Base-by-base conservation (phyloP, 2,888 invertebrate species). In the Arge pagana region DNA sequence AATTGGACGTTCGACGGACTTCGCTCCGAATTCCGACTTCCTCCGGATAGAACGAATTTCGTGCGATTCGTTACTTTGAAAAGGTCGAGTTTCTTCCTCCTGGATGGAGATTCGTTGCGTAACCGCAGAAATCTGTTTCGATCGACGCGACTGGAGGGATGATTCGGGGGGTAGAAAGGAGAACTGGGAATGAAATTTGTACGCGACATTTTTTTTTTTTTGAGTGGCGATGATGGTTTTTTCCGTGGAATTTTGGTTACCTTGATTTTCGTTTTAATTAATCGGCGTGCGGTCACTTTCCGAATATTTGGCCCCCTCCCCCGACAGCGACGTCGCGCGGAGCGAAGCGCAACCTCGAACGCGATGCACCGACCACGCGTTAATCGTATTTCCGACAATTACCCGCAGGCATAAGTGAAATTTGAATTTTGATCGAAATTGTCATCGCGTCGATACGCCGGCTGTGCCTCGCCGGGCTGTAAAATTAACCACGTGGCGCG, bases 361-460 rank as follows among this genome's bases (percentile, higher is more conserved):
- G 33, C 13, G 13, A 11, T 11, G 45, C 23, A 33, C 21, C 45
- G 45, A 33, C 45, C 45, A 24, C 45, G 45, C 33, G 45, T 45
- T 45, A 45, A 45, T 45, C 18, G 45, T 19, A 35, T 45, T 35
- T 13, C 10, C 33, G 31, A 35, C 45, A 45, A 45, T 45, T 45
- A 45, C 45, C 45, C 35, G 33, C 45, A 45, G 45, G 45, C 33
- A 45, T 45, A 45, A 45, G 23, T 33, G 45, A 23, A 45, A 45
- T 45, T 45, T 33, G 33, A 45, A 45, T 45, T 45, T 45, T 35
- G 45, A 35, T 33, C 18, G 45, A 45, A 45, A 45, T 45, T 45
- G 35, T 45, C 45, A 45, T 33, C 45, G 45, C 33, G 45, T 15
- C 33, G 24, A 45, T 33, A 23, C 35, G 45, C 35, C 11, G 13